Percentiles rank a stretch among this genome's conserved stretches.
Conservation (phyloP, 2,888 invertebrate genomes). For the Acholoe squamosa region DNA sequence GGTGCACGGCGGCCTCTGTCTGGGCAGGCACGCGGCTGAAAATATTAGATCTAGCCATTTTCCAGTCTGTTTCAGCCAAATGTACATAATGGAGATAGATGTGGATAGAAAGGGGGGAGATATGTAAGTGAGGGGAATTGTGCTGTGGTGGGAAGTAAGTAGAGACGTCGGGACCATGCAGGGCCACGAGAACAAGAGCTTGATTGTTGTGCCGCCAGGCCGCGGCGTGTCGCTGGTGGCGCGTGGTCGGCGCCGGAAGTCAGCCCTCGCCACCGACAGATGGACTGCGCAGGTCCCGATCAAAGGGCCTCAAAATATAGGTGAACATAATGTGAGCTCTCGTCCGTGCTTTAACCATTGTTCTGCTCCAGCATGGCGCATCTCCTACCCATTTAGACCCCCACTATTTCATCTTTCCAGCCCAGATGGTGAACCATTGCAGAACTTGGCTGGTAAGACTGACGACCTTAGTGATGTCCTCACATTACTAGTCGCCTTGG, state of each 20-base stretch:
- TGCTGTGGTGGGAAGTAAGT: background rate
- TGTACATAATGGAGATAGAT: conserved; percentile 56
- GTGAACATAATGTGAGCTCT: background rate
- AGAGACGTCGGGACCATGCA: too few species aligned
- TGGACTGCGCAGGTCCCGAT: conserved; percentile 9
- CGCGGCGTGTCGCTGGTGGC: too few species aligned
- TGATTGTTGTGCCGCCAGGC: too few species aligned
- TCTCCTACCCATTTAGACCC: background rate
- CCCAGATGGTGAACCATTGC: too few species aligned
- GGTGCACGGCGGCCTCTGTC: conserved; percentile 26
- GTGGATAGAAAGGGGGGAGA: background rate
- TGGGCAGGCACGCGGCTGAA: conserved; percentile 22
- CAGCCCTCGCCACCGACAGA: background rate
- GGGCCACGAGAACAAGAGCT: too few species aligned
- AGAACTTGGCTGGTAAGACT: too few species aligned
- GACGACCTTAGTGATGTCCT: too few species aligned
- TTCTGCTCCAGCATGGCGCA: background rate
- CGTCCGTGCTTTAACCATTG: background rate
- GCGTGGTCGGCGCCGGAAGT: background rate
- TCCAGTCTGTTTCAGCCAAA: conserved; percentile 58
- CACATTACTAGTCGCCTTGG: too few species aligned
- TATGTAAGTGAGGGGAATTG: background rate
- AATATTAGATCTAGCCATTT: conserved; percentile 53
- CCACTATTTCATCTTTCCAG: too few species aligned
- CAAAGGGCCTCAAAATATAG: background rate